Evolutionary conservation across 2,888 invertebrate species (phyloP).

Genomic region (Galerucella pusilla): DNA sequence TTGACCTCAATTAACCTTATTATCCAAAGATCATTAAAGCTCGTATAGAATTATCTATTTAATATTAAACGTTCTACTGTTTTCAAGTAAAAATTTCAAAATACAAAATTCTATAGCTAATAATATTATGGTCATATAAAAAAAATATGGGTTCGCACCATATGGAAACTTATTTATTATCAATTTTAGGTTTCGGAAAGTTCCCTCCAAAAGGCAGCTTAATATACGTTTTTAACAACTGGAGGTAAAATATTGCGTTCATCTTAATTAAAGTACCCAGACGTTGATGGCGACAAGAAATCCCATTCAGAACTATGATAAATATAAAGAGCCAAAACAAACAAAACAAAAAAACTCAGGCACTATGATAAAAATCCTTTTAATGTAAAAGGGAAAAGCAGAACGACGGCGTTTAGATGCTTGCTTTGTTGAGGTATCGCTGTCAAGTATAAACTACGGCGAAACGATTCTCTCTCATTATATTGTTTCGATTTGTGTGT

Average conservation of each 20-base stretch:
- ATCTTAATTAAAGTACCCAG: neutral
- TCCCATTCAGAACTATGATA: neutral
- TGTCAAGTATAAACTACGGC: neutral
- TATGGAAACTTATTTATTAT: too few species aligned
- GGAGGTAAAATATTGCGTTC: neutral
- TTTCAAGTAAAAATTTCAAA: too few species aligned
- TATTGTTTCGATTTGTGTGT: neutral
- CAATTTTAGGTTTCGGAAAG: too few species aligned
- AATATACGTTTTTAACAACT: neutral
- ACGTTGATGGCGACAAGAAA: neutral
- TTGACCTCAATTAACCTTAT: too few species aligned
- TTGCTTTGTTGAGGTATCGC: neutral
- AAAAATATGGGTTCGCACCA: too few species aligned
- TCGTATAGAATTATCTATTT: too few species aligned
- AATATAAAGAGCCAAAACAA: conserved; percentile 1
- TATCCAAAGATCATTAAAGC: too few species aligned
- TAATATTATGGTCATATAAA: too few species aligned
- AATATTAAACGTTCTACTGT: too few species aligned
- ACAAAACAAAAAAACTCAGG: neutral
- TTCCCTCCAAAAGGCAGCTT: too few species aligned
- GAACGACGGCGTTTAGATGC: neutral
- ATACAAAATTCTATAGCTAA: too few species aligned
- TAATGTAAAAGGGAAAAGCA: neutral
- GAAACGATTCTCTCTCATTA: neutral
- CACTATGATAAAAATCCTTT: neutral